These are phyloP conservation scores for Sesia bembeciformis DNA, from an alignment of 2,888 invertebrate species.

Conservation along the genomic window DNA sequence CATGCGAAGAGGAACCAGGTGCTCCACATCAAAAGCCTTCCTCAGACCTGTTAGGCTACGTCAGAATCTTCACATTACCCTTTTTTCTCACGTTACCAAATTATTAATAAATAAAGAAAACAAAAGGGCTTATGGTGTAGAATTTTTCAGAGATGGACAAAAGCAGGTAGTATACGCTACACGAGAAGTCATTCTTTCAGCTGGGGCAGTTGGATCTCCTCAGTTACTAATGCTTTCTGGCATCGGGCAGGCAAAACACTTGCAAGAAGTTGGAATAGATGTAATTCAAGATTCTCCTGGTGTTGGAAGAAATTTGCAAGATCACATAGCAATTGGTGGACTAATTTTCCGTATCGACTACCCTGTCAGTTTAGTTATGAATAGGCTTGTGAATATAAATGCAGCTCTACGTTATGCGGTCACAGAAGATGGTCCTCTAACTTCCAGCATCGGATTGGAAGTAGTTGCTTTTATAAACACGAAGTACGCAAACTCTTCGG, in stretches of 20 bases:
- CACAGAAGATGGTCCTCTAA: slow-evolving; percentile 89
- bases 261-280: slow-evolving; percentile 80
- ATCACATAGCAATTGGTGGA: slow-evolving; percentile 92
- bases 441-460: slow-evolving; percentile 90
- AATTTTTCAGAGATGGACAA: slow-evolving; percentile 80
- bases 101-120: slow-evolving; percentile 81
- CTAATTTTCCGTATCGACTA: slow-evolving; percentile 86
- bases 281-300: slow-evolving; percentile 86
- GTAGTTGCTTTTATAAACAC: slow-evolving; percentile 91
- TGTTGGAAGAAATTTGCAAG: slow-evolving; percentile 90
- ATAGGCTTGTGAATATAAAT: slow-evolving; percentile 86
- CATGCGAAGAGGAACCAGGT: slow-evolving; percentile 88
- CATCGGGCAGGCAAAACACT: slow-evolving; percentile 84
- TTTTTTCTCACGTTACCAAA: slow-evolving; percentile 86
- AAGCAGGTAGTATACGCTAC: slow-evolving; percentile 79
- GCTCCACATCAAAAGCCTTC: slow-evolving; percentile 90
- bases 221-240: slow-evolving; percentile 95
- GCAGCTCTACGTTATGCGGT: slow-evolving; percentile 88
- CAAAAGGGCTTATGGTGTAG: slow-evolving; percentile 85
- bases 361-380: slow-evolving; percentile 86
- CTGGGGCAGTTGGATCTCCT: slow-evolving; percentile 93
- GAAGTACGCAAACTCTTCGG: slow-evolving; percentile 88
- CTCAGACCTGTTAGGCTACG: slow-evolving; percentile 84
- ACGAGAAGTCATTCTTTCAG: slow-evolving; percentile 88
- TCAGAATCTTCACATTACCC: slow-evolving; percentile 86